These are phyloP conservation scores for Herminia tarsipennalis DNA, from an alignment of 2,888 invertebrate genomes.

Conservation along the genomic window DNA sequence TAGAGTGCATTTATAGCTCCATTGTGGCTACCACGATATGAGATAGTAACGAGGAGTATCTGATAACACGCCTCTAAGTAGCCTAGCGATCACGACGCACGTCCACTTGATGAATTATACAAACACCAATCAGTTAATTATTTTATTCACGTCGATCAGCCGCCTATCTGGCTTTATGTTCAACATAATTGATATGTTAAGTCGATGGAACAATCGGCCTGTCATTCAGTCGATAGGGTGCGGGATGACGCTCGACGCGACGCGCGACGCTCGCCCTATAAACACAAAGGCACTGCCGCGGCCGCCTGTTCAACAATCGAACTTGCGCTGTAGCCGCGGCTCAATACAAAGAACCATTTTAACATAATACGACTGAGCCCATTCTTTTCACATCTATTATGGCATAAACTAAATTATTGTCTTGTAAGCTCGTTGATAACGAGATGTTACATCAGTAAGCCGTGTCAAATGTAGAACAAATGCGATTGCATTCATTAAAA, in stretches of 20 bases:
- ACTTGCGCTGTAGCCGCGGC: slow-evolving; percentile 43
- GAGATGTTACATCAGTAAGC: slow-evolving; percentile 45
- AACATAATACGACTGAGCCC: slow-evolving; percentile 72
- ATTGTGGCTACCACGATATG: slow-evolving; percentile 63
- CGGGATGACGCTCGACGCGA: slow-evolving; percentile 40
- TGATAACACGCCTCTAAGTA: slow-evolving; percentile 78
- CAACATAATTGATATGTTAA: slow-evolving; percentile 85
- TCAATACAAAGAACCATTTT: slow-evolving; percentile 71
- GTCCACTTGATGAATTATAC: slow-evolving; percentile 82
- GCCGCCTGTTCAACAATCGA: slow-evolving; percentile 51
- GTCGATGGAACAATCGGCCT: slow-evolving; percentile 79
- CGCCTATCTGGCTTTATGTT: slow-evolving; percentile 80
- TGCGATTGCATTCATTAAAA: too few species aligned
- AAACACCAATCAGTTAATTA: slow-evolving; percentile 85
- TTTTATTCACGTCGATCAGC: slow-evolving; percentile 83
- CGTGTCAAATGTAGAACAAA: slow-evolving; percentile 35
- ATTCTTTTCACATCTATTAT: slow-evolving; percentile 62
- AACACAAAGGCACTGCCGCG: slow-evolving; percentile 37
- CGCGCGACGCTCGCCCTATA: slow-evolving; percentile 29
- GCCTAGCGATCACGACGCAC: slow-evolving; percentile 63
- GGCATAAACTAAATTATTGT: slow-evolving; percentile 61
- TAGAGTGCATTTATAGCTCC: slow-evolving; percentile 71
- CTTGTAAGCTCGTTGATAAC: slow-evolving; percentile 63
- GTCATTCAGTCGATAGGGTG: slow-evolving; percentile 60
- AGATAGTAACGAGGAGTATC: slow-evolving; percentile 65